These are phyloP conservation scores for Andricus quercusramuli DNA, from an alignment of 2,888 invertebrate genomes.

Conservation along the genomic window DNA sequence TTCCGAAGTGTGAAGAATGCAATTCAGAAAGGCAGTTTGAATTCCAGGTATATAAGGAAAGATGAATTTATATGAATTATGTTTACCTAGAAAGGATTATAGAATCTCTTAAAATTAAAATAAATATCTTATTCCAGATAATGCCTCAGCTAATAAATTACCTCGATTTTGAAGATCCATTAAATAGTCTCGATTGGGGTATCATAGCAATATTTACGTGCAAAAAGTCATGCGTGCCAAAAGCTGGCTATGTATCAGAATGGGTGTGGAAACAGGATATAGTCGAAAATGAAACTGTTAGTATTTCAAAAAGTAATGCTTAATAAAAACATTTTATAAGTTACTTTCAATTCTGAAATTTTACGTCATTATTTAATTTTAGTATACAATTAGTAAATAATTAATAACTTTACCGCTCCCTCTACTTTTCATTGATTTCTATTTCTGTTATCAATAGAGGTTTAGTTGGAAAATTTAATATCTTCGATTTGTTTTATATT, in stretches of 20 bases:
- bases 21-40: constrained; percentile 90
- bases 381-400: no score
- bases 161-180: constrained; percentile 83
- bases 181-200: constrained; percentile 92
- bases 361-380: not conserved
- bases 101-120: not conserved
- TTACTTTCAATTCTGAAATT: not conserved
- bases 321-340: not conserved
- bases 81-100: not conserved
- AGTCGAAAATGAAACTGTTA: constrained; percentile 52
- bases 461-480: no score
- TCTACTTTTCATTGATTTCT: no score
- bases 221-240: constrained; percentile 85
- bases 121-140: constrained; percentile 80
- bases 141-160: constrained; percentile 90
- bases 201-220: constrained; percentile 93
- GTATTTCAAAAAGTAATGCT: not conserved
- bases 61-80: not conserved
- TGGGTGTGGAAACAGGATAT: constrained; percentile 93
- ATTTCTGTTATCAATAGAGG: no score
- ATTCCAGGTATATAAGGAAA: constrained; percentile 85
- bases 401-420: no score
- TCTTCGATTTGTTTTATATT: no score
- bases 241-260: constrained; percentile 87
- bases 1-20: constrained; percentile 89